A percentile compares a stretch with the other conserved stretches of the same genome.
Conservation (phyloP, 1,140 invertebrate species). For the Trigoniulus corallinus region DNA sequence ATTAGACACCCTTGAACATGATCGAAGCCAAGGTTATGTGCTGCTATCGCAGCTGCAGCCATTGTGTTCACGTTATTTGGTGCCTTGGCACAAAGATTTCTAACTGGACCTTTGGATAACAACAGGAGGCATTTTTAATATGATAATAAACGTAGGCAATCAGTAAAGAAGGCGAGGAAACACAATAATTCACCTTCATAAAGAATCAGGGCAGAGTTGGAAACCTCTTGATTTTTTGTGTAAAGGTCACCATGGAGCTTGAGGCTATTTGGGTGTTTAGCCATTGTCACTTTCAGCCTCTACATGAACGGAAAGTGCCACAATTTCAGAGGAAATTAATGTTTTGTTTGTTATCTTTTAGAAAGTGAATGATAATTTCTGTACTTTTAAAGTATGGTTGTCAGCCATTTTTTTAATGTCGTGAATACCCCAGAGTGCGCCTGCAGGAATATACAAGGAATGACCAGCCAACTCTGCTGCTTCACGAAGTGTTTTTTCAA, state of each 20-base stretch:
- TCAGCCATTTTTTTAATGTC: constrained; percentile 44
- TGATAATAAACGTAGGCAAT: background rate
- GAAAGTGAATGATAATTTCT: background rate
- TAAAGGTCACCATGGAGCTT: constrained; percentile 29
- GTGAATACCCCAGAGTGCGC: constrained; percentile 43
- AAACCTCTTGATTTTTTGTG: constrained; percentile 28
- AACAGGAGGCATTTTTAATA: background rate
- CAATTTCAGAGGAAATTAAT: background rate
- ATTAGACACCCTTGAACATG: constrained; percentile 33
- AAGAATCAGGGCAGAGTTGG: constrained; percentile 21
- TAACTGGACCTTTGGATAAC: constrained; percentile 33
- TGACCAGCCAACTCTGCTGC: constrained; percentile 24
- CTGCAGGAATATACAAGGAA: constrained; percentile 36
- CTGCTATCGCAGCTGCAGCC: constrained; percentile 39
- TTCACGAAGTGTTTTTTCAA: constrained; percentile 22
- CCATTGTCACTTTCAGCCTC: constrained; percentile 39
- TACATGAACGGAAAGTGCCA: constrained; percentile 14
- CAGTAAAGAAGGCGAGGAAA: background rate
- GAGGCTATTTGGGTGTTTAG: constrained; percentile 39
- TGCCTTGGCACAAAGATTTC: constrained; percentile 36
- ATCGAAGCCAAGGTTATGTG: constrained; percentile 42
- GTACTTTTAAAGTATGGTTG: constrained; percentile 33
- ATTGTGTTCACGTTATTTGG: constrained; percentile 46
- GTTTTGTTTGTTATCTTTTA: background rate
- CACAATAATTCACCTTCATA: constrained; percentile 30